These are phyloP conservation scores for Phaonia tiefii DNA, from an alignment of 2,888 invertebrate species.

Conservation along the genomic window DNA sequence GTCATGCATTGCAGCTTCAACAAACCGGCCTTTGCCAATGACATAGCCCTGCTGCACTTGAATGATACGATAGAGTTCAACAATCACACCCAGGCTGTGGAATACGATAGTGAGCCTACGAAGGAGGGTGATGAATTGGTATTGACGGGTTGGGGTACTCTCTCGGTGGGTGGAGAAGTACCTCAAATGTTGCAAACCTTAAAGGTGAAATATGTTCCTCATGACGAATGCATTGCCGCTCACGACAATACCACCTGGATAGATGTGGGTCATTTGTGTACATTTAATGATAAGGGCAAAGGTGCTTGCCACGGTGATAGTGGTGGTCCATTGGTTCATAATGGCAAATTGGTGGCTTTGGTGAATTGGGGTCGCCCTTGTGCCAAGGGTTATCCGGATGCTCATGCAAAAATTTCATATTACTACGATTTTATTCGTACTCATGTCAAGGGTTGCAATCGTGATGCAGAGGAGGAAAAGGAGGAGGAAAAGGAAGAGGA, in stretches of 20 bases:
- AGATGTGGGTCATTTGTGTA: conserved; percentile 83
- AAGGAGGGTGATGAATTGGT: conserved; percentile 81
- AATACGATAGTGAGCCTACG: conserved; percentile 77
- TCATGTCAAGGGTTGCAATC: conserved; percentile 68
- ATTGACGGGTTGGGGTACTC: conserved; percentile 85
- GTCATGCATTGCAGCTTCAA: conserved; percentile 75
- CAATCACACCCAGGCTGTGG: conserved; percentile 82
- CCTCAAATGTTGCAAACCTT: conserved; percentile 83
- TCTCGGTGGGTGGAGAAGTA: conserved; percentile 80
- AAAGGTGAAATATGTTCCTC: conserved; percentile 82
- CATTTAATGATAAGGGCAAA: conserved; percentile 82
- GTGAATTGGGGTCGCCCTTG: conserved; percentile 80
- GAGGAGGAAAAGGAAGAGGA: conserved; percentile 1
- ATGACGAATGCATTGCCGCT: conserved; percentile 82
- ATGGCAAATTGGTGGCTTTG: conserved; percentile 75
- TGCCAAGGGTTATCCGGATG: conserved; percentile 78
- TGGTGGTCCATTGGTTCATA: conserved; percentile 77
- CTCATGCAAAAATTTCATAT: conserved; percentile 77
- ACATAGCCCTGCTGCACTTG: conserved; percentile 86
- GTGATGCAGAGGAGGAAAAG: conserved; percentile 15
- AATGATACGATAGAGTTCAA: conserved; percentile 82
- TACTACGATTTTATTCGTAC: conserved; percentile 78
- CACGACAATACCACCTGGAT: conserved; percentile 81
- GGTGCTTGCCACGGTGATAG: conserved; percentile 81
- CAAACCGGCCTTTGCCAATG: conserved; percentile 81